Base-by-base conservation (phyloP, 2,113 vertebrate species). In the Chaenocephalus aceratus region DNA sequence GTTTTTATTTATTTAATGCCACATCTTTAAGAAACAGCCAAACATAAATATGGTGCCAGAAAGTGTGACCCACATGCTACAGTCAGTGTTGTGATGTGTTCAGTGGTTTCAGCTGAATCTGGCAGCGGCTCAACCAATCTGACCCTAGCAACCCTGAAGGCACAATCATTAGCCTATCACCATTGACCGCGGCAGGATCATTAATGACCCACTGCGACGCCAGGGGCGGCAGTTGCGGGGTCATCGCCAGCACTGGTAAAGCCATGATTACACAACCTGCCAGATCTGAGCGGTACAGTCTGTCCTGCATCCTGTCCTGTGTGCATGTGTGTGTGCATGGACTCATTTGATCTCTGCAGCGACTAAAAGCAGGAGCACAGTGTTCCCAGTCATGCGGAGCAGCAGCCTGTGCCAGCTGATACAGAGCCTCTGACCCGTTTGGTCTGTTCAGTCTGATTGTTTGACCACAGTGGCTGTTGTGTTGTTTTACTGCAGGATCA, bases 151-250 rank as follows among this genome's bases (percentile, higher is more conserved):
- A 30, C 90, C 88, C 3, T 21, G 1, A 5, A 48, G 90, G 77
- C 68, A 23, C 72, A 80, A 89, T 92, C 89, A 69, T 85, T 91
- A 88, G 64, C 73, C 75, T 63, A 82, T 90, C 82, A 57, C 45
- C 88, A 86, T 74, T 92, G 91, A 92, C 89, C 83, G 80, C 88
- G 83, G 87, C 77, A 30, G 54, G 74, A 92, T 88, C 72, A 1
- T 70, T 89, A 91, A 82, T 91, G 90, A 90, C 87, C 85, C 79
- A 73, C 48, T 18, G 48, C 26, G 15, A 21, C 0, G 81, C 86
- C 79, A 10, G 48, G 76, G 89, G 92, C 73, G 1, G 61, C 2
- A 2, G 45, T 82, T 9, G 23, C 48, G 72, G 74, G 78, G 85
- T 87, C 88, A 80, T 75, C 26, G 0, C 63, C 74, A 72, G 56